Percentiles rank a stretch among this genome's conserved stretches.
phyloP scores from a whole-genome alignment of 2,113 vertebrate genomes.

The Dryoscopus gambensis region DNA sequence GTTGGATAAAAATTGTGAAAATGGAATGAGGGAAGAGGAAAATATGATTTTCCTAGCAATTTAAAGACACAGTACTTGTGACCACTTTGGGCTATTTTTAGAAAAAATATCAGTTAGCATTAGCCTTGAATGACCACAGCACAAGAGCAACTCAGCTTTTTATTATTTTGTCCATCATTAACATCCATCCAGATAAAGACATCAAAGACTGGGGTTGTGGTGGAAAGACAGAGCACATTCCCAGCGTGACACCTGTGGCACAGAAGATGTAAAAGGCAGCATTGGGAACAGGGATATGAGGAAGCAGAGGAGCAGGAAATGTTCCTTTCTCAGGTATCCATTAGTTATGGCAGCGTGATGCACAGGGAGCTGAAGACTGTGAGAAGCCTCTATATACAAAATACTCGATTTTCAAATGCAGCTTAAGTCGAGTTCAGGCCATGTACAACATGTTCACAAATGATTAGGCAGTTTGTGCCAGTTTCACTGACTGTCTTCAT shows the following conservation, averaged over 20 bases:
- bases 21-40: not conserved
- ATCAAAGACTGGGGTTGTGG: not conserved
- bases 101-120: not conserved
- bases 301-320: not conserved
- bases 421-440: not conserved
- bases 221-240: not conserved
- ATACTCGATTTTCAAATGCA: not conserved
- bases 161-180: not conserved
- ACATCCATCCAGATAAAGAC: not conserved
- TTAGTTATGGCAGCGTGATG: not conserved
- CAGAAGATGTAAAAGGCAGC: not conserved
- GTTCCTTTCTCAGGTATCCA: not conserved
- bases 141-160: not conserved
- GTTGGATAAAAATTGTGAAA: not conserved
- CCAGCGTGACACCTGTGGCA: accelerated
- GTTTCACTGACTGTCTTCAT: not conserved
- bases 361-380: not conserved
- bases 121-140: not conserved
- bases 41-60: not conserved
- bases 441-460: not conserved
- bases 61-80: not conserved
- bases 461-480: not conserved
- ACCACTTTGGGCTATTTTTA: not conserved
- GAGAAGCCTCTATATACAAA: not conserved
- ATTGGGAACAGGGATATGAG: not conserved